Conservation (phyloP, 2,113 vertebrate species). For the Agapornis roseicollis region DNA sequence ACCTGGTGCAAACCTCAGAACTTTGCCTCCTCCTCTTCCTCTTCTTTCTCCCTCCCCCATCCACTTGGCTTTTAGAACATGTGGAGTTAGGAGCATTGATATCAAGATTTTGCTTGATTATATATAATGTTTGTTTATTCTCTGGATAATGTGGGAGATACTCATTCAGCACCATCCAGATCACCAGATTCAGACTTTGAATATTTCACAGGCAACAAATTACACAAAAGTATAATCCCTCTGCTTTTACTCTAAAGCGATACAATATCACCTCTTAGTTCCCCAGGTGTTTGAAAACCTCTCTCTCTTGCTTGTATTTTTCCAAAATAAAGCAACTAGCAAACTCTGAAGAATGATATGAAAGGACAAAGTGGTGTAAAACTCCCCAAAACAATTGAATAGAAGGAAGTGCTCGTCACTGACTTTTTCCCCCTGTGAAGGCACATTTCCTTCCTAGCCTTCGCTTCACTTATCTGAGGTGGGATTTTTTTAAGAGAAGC, state of each 20-base stretch:
- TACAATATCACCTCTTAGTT: neutral
- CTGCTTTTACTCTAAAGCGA: conserved; percentile 11
- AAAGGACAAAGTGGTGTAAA: conserved; percentile 77
- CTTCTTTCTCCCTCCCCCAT: neutral
- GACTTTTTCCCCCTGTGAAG: conserved; percentile 84
- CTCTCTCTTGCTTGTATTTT: conserved; percentile 36
- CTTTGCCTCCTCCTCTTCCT: neutral
- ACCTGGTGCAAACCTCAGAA: neutral
- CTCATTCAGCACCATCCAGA: conserved; percentile 23
- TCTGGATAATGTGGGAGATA: neutral
- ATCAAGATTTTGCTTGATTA: conserved; percentile 11
- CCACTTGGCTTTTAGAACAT: neutral
- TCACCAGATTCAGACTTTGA: conserved; percentile 49
- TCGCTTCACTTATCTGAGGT: conserved; percentile 81
- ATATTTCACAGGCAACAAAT: conserved; percentile 15
- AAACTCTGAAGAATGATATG: conserved; percentile 73
- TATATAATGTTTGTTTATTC: neutral
- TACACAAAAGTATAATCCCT: neutral
- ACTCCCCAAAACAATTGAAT: conserved; percentile 86
- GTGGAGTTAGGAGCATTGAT: neutral
- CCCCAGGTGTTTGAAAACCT: neutral
- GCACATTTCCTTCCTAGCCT: conserved; percentile 86
- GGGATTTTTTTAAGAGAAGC: conserved; percentile 72
- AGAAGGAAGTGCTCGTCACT: conserved; percentile 90
- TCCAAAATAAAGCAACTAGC: conserved; percentile 69